phyloP scores from a whole-genome alignment of 92 coral and sea anemone genomes.

The Desmophyllum pertusum region DNA sequence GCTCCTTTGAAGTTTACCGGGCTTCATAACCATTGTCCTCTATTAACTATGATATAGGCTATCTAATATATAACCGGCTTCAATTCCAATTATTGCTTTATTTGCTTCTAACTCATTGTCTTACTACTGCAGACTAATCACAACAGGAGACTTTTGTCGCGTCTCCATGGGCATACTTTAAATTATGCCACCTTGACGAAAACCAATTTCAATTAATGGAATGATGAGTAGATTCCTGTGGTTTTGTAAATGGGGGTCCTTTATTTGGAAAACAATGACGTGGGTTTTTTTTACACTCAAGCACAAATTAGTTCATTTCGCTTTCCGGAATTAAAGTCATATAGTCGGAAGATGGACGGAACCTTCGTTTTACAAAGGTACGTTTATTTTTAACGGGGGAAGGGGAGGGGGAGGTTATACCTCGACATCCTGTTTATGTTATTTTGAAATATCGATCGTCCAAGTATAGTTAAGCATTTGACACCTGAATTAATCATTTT shows the following conservation, averaged over 20 bases:
- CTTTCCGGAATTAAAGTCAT: neutral
- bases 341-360: neutral
- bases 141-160: neutral
- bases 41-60: no score
- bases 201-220: neutral
- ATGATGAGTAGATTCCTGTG: neutral
- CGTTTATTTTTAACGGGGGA: no score
- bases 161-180: neutral
- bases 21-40: no score
- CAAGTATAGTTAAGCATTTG: no score
- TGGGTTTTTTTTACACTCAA: neutral
- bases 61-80: neutral
- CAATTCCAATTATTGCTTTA: neutral
- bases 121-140: neutral
- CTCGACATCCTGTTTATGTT: no score
- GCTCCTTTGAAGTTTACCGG: no score
- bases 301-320: neutral
- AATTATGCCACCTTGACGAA: neutral
- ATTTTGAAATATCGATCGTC: no score
- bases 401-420: no score
- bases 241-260: neutral
- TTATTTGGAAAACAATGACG: neutral
- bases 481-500: no score
- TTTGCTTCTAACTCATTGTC: neutral
- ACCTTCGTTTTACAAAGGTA: neutral